Base-by-base conservation (phyloP, 2,888 invertebrate genomes). In the Eupsilia transversa region DNA sequence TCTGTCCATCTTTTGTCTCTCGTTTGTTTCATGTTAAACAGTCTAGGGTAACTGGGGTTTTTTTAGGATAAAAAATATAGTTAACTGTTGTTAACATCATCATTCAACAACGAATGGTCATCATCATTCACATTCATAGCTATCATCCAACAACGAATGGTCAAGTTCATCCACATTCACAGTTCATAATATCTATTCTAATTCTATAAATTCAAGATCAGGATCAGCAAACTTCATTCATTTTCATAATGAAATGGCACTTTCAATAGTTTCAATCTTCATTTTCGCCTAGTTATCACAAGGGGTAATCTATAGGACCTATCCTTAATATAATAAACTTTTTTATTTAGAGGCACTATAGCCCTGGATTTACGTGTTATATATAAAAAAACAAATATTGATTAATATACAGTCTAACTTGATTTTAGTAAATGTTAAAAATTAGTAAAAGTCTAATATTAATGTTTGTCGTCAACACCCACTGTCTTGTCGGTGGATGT, bases 271-370 rank as follows among this genome's bases (percentile, higher is more conserved):
- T 90, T 89, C 82, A 91, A 91, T 91, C 89, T 92, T 90, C 88
- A 91, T 90, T 91, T 91, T 92, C 87, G 87, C 91, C 84, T 90
- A 91, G 85, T 89, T 94, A 95, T 94, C 94, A 95, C 94, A 95
- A 92, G 87, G 89, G 89, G 88, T 86, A 82, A 82, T 77, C 85
- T 87, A 84, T 83, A 82, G 80, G 79, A 66, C 65, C 83, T 87
- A 87, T 84, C 5, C 87, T 83, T 86, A 86, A 57, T 77, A 69
- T 72, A 57, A 30, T 81, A 74, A 72, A 54, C 35, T 59, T 72
- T 67, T 82, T 77, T 82, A 60, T 82, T 82, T 61, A 57, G 71
- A 82, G 83, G 82, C 83, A 78, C 71, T 71, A 61, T 23, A 68
- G 85, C 83, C 79, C 83, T 56, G 56, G 49, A 79, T 86, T 86